Evolutionary conservation across 2,113 vertebrate species (phyloP).

Genomic region (Actenoides hombroni): DNA sequence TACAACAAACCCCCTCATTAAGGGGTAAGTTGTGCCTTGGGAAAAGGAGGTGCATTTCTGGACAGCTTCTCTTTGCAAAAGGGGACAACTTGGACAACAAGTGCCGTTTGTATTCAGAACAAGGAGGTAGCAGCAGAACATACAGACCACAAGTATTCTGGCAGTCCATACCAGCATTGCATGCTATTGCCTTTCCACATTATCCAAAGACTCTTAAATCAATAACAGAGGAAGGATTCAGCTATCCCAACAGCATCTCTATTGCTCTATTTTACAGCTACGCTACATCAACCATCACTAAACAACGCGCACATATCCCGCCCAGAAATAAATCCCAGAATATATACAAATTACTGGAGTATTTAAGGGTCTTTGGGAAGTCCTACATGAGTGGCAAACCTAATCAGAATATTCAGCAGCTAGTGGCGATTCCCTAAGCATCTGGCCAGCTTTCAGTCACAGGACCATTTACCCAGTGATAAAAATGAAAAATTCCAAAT

Average conservation of each 20-base stretch:
- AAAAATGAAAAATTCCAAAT: background rate
- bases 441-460: background rate
- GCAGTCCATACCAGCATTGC: background rate
- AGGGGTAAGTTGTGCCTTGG: background rate
- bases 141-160: rapidly evolving
- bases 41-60: background rate
- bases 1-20: background rate
- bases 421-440: background rate
- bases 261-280: background rate
- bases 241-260: background rate
- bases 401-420: background rate
- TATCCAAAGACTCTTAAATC: background rate
- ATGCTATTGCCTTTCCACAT: background rate
- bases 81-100: background rate
- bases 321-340: background rate
- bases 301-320: background rate
- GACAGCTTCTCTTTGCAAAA: background rate
- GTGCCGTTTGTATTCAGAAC: background rate
- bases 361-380: background rate
- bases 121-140: background rate
- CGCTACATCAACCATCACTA: background rate
- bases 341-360: background rate
- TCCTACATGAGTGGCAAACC: background rate
- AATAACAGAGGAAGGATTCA: background rate
- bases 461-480: background rate